These are phyloP conservation scores for Acleris holmiana DNA, from an alignment of 2,888 invertebrate genomes.

Conservation along the genomic window DNA sequence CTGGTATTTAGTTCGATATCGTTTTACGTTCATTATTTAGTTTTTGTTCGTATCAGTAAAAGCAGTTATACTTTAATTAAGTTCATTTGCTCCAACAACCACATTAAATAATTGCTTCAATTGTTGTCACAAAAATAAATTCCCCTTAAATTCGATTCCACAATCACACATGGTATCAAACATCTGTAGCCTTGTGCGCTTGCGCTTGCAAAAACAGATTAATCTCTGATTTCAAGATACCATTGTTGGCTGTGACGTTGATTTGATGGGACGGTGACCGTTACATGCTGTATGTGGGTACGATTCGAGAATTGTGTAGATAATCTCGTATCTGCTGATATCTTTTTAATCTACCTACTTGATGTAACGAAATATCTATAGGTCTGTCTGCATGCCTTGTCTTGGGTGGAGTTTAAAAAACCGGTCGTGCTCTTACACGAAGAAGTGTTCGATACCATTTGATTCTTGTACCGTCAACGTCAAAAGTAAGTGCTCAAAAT, in stretches of 20 bases:
- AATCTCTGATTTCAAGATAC: constrained; percentile 25
- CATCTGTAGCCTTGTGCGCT: constrained; percentile 24
- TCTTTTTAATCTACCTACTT: background rate
- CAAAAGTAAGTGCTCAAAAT: too few species aligned
- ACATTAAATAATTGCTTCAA: constrained; percentile 11
- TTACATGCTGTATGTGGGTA: constrained; percentile 10
- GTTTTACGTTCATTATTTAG: too few species aligned
- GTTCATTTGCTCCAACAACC: background rate
- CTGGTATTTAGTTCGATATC: too few species aligned
- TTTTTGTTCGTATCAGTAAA: too few species aligned
- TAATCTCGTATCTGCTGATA: background rate
- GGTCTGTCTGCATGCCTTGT: background rate
- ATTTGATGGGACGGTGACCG: constrained; percentile 25
- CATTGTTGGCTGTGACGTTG: constrained; percentile 24
- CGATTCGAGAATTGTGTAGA: background rate
- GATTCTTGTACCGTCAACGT: too few species aligned
- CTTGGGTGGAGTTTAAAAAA: too few species aligned
- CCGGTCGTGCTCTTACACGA: too few species aligned
- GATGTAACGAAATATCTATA: background rate
- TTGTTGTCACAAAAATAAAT: constrained; percentile 5
- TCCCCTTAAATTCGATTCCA: constrained; percentile 6
- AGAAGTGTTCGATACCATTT: too few species aligned
- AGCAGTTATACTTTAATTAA: too few species aligned
- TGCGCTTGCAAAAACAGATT: background rate
- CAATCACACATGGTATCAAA: constrained; percentile 12